These are phyloP conservation scores for Coccyzus lansbergi DNA, from an alignment of 2,797 vertebrate genomes.

Conservation along the genomic window DNA sequence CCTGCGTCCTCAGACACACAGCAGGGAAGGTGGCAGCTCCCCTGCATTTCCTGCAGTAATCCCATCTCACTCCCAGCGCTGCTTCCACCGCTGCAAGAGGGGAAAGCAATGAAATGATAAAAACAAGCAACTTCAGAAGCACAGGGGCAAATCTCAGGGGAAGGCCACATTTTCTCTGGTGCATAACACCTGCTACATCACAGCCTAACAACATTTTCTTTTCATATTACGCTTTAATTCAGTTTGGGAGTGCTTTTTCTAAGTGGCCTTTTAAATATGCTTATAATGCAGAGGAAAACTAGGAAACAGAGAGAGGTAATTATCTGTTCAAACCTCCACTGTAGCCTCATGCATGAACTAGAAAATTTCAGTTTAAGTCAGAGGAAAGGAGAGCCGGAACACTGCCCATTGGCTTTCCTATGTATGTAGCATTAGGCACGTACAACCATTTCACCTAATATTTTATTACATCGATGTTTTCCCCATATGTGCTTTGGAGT, in stretches of 20 bases:
- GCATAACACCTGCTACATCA: background rate
- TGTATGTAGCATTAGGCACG: background rate
- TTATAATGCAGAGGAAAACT: conserved; percentile 28
- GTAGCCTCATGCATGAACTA: background rate
- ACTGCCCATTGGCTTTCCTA: background rate
- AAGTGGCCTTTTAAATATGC: conserved; percentile 14
- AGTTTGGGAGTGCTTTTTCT: background rate
- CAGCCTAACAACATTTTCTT: background rate
- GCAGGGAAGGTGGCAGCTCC: background rate
- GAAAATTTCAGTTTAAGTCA: background rate
- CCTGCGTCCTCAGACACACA: background rate
- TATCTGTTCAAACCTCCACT: background rate
- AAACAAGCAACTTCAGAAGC: background rate
- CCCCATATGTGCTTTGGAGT: background rate
- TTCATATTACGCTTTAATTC: background rate
- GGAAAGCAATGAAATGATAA: background rate
- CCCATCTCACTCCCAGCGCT: background rate
- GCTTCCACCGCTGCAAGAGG: background rate
- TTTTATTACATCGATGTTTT: background rate
- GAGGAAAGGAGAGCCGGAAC: background rate
- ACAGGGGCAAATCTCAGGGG: background rate
- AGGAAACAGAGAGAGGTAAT: background rate
- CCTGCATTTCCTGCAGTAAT: rapidly evolving
- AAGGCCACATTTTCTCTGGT: rapidly evolving
- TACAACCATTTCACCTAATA: background rate